Percentiles rank a stretch among this genome's conserved stretches.
Conservation (phyloP, 2,888 invertebrate genomes). For the Troilus luridus region DNA sequence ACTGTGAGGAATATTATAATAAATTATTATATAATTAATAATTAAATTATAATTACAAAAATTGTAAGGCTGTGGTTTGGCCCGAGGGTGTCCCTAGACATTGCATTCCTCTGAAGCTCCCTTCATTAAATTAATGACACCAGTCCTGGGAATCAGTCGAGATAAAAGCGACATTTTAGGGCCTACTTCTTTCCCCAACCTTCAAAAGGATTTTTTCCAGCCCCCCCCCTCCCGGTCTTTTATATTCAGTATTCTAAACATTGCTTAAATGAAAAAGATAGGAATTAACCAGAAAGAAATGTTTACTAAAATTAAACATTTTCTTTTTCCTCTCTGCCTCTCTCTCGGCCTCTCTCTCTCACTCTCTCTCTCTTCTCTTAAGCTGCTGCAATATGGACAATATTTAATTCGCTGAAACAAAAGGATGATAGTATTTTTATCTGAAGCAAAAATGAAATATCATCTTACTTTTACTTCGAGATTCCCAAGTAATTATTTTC, state of each 20-base stretch:
- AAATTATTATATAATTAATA: too few relatives aligned
- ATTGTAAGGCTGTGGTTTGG: background rate
- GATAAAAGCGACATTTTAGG: background rate
- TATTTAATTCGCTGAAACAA: background rate
- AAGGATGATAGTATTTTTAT: background rate
- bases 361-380: background rate
- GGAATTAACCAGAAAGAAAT: background rate
- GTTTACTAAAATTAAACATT: slow-evolving; percentile 24
- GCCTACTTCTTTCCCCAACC: background rate
- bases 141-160: background rate
- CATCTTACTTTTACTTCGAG: background rate
- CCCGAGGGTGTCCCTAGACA: background rate
- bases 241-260: slow-evolving; percentile 21
- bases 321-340: background rate
- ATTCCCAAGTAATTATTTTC: too few relatives aligned
- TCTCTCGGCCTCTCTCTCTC: background rate
- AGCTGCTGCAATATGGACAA: background rate
- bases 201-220: background rate
- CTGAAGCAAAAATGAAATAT: background rate
- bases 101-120: background rate
- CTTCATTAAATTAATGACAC: background rate
- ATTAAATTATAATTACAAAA: background rate
- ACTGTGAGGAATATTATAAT: too few relatives aligned
- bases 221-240: background rate
- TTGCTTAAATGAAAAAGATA: slow-evolving; percentile 20